These are phyloP conservation scores for Cephalopachus bancanus DNA, from an alignment of 2,797 vertebrate genomes.

Conservation along the genomic window DNA sequence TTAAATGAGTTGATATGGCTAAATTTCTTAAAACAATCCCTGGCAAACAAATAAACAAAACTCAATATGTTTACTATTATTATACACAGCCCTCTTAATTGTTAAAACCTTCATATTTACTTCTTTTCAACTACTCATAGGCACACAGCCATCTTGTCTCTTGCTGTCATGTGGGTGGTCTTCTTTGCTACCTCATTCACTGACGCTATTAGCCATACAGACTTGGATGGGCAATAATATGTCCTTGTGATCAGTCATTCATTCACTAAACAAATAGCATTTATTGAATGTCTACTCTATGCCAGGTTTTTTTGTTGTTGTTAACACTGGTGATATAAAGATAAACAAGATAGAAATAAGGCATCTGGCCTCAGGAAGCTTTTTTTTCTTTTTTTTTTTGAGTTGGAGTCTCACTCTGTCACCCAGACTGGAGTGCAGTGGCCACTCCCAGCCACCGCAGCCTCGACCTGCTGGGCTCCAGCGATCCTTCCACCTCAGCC, in stretches of 20 bases:
- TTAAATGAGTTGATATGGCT: neutral
- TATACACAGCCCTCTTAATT: neutral
- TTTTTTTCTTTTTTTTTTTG: neutral
- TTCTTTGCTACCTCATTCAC: neutral
- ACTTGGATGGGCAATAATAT: neutral
- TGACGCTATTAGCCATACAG: neutral
- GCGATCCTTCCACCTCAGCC: too few relatives aligned
- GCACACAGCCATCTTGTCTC: neutral
- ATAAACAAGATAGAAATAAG: neutral
- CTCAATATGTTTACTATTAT: neutral
- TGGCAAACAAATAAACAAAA: neutral
- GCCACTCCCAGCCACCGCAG: too few relatives aligned
- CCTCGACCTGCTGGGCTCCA: too few relatives aligned
- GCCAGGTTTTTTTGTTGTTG: neutral
- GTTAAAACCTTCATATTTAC: neutral
- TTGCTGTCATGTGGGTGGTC: neutral
- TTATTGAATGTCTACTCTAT: neutral
- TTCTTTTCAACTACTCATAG: neutral
- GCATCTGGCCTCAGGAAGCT: neutral
- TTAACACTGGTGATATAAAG: neutral
- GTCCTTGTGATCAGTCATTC: neutral
- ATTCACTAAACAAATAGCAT: neutral
- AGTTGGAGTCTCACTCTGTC: too few relatives aligned
- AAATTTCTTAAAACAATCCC: neutral
- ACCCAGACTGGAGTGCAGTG: too few relatives aligned